phyloP scores from a whole-genome alignment of 2,113 vertebrate genomes.

The Trinectes maculatus region DNA sequence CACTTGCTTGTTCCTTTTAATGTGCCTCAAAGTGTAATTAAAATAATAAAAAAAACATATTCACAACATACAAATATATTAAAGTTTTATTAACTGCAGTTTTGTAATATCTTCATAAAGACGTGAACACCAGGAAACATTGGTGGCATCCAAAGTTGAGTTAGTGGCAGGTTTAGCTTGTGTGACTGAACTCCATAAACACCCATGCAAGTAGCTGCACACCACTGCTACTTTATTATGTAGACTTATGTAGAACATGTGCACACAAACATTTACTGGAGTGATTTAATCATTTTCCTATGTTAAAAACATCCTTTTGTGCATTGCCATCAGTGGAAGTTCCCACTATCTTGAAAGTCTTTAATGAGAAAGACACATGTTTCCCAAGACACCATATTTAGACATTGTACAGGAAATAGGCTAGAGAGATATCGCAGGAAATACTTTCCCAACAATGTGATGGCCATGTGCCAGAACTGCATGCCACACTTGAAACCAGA shows the following conservation, averaged over 20 bases:
- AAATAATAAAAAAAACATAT: not conserved
- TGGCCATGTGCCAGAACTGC: constrained; percentile 7
- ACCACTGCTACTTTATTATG: not conserved
- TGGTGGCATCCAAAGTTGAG: not conserved
- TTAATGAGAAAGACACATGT: not conserved
- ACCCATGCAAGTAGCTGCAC: not conserved
- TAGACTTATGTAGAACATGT: not conserved
- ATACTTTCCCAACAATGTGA: constrained; percentile 29
- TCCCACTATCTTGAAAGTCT: not conserved
- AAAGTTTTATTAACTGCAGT: no score
- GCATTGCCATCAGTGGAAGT: constrained; percentile 3
- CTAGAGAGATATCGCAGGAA: constrained; percentile 12
- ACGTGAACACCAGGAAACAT: no score
- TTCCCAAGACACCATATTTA: constrained; percentile 34
- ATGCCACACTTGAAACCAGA: not conserved
- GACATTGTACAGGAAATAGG: constrained; percentile 13
- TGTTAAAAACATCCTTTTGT: not conserved
- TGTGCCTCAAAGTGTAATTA: not conserved
- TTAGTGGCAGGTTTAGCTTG: not conserved
- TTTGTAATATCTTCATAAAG: no score
- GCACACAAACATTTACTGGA: not conserved
- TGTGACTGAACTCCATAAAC: not conserved
- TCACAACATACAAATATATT: no score
- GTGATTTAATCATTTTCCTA: not conserved
- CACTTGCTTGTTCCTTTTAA: not conserved